Conservation (phyloP, 2,888 invertebrate species). For the Acronicta alni region DNA sequence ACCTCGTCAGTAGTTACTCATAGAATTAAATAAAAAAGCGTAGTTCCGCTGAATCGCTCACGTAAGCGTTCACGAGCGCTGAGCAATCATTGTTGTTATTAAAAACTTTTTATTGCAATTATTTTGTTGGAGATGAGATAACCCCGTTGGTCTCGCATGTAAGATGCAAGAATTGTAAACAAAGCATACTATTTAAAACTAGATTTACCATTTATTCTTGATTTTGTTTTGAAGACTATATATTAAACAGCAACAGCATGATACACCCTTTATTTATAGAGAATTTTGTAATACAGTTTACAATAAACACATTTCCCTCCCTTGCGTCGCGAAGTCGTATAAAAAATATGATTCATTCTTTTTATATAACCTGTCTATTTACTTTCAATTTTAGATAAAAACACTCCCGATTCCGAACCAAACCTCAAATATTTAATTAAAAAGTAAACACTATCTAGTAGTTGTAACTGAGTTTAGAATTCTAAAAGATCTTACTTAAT, state of each 20-base stretch:
- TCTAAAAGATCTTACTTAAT: too few species aligned
- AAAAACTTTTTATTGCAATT: slow-evolving; percentile 23
- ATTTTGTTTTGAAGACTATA: background rate
- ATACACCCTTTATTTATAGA: too few species aligned
- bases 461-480: too few species aligned
- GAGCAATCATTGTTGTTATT: slow-evolving; percentile 10
- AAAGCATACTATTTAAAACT: background rate
- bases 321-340: too few species aligned
- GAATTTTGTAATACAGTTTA: too few species aligned
- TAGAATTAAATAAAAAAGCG: slow-evolving; percentile 32
- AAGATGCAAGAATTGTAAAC: background rate
- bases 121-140: slow-evolving; percentile 7
- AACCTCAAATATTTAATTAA: too few species aligned
- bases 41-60: slow-evolving; percentile 19
- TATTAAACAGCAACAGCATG: background rate
- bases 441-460: too few species aligned
- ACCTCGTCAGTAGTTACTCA: slow-evolving; percentile 39
- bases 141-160: slow-evolving; percentile 18
- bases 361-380: too few species aligned
- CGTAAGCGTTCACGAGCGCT: slow-evolving; percentile 22
- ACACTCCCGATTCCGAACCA: too few species aligned
- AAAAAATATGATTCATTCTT: too few species aligned
- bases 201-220: background rate
- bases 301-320: too few species aligned
- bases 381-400: too few species aligned